Base-by-base conservation (phyloP, 2,888 invertebrate genomes). In the Caenorhabditis angaria region DNA sequence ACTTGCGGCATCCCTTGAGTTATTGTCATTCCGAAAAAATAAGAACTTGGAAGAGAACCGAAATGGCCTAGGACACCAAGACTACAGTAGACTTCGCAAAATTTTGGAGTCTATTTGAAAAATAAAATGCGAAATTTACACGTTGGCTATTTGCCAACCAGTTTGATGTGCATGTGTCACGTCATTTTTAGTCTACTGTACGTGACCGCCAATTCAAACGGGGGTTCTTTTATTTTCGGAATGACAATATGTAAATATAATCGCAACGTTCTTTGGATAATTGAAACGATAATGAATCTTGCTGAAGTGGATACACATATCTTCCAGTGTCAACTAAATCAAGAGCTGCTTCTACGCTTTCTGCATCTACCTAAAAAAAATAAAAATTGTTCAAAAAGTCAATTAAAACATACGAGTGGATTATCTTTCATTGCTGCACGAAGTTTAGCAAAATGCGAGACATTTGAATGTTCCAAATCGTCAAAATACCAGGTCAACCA, bases 251-350 rank as follows among this genome's bases (percentile, higher is more conserved):
- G 53, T 80, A 82, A 14, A 82, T 78, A 24, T 79, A 65, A 48
- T 82, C 78, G 53, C 82, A 82, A 20, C 78, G 57, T 48, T 78
- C 61, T 55, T 69, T 74, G 27, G 69, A 69, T 70, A 82, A 70
- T 72, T 81, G 81, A 74, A 82, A 72, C 12, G 80, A 80, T 25
- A 79, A 29, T 1, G 74, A 72, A 61, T 82, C 82, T 58, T 82
- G 77, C 61, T 82, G 80, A 50, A 82, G 80, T 14, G 82, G 82
- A 27, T 73, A 82, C 27, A 82, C 78, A 58, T 79, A 79, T n/a
- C 74, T 73, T 51, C 76, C 79, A 41, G 64, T 64, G 29, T 84
- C 83, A 0, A 85, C 82, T 29, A 82, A 65, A 61, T 83, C 83
- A 41, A 85, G 56, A 1, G 83, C 82, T 24, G 67, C 79, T 10